Conservation (phyloP, 2,113 vertebrate genomes). For the Gila orcuttii region DNA sequence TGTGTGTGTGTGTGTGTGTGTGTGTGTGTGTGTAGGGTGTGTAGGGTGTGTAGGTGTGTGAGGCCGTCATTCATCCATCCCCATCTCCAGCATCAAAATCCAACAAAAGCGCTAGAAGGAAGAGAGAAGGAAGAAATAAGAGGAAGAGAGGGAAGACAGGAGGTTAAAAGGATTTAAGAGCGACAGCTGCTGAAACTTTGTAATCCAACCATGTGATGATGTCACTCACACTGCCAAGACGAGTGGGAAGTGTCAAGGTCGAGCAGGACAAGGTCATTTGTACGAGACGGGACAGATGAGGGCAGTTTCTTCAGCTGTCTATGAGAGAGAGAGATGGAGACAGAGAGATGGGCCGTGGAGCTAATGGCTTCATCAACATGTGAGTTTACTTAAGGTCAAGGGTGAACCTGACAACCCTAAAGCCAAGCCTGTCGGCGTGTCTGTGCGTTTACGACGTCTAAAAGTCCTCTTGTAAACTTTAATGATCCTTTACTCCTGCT, state of each 20-base stretch:
- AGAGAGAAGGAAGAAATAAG: not conserved
- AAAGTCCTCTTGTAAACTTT: conserved; percentile 57
- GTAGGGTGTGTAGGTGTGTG: not conserved
- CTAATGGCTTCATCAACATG: conserved; percentile 45
- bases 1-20: conserved; percentile 18
- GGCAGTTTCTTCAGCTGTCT: conserved; percentile 53
- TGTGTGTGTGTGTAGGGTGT: too few species aligned
- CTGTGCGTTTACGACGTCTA: conserved; percentile 53
- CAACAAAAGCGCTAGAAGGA: not conserved
- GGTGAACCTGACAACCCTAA: conserved; percentile 38
- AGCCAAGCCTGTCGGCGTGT: conserved; percentile 28
- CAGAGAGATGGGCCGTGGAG: not conserved
- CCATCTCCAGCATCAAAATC: not conserved
- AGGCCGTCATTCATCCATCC: not conserved
- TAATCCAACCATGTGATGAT: conserved; percentile 43
- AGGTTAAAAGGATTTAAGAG: conserved; percentile 25
- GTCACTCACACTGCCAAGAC: conserved; percentile 29
- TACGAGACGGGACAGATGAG: conserved; percentile 50
- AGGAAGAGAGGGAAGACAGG: not conserved
- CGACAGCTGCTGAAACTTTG: conserved; percentile 44
- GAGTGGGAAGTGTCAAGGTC: conserved; percentile 17
- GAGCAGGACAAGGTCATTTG: conserved; percentile 33
- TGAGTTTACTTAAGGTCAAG: conserved; percentile 32
- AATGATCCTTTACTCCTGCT: conserved; percentile 51
- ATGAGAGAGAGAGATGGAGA: not conserved